These are phyloP conservation scores for Temnothorax unifasciatus DNA, from an alignment of 2,888 invertebrate species.

Conservation along the genomic window DNA sequence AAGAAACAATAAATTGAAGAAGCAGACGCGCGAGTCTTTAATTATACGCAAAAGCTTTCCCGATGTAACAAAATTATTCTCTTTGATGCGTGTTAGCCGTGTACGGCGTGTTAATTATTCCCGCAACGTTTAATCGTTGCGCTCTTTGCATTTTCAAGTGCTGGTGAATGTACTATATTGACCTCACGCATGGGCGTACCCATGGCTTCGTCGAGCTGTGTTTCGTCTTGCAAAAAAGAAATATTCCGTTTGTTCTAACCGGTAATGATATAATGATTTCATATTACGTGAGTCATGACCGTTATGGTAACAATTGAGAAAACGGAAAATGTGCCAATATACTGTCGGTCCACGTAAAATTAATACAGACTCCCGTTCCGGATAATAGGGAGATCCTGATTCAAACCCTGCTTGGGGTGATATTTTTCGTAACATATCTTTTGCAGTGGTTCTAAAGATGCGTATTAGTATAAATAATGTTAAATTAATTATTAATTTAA, in stretches of 20 bases:
- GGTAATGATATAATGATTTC: background rate
- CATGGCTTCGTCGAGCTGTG: background rate
- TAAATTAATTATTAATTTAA: no score
- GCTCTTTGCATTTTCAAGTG: constrained; percentile 10
- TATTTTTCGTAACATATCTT: no score
- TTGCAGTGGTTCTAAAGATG: no score
- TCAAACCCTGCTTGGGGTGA: no score
- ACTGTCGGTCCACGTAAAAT: no score
- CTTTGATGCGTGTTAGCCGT: background rate
- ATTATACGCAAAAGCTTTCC: background rate
- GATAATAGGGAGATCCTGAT: no score
- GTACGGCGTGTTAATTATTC: constrained; percentile 15
- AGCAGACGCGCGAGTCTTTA: background rate
- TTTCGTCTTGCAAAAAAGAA: background rate
- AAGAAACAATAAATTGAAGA: constrained; percentile 9
- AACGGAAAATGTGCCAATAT: no score
- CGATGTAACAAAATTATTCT: constrained; percentile 23
- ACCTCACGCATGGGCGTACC: background rate
- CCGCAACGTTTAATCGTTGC: background rate
- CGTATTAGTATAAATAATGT: no score
- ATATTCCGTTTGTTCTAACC: background rate
- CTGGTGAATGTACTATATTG: background rate
- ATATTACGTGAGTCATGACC: no score
- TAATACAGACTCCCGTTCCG: no score
- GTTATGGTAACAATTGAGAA: no score